Percentiles rank a stretch among this genome's conserved stretches.
Conservation (phyloP, 2,113 vertebrate genomes). For the Piaya cayana region DNA sequence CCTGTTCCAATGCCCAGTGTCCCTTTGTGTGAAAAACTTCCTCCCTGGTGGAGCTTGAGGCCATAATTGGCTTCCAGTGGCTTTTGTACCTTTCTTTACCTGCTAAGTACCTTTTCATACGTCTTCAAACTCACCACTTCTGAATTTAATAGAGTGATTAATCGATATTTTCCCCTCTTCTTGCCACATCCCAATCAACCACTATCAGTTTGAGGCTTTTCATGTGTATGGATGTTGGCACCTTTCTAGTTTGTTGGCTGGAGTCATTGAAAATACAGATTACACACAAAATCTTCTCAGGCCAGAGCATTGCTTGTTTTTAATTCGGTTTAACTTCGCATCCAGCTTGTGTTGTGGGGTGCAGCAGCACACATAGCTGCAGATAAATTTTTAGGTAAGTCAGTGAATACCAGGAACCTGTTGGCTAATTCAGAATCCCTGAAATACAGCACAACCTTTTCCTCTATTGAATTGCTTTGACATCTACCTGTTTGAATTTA, state of each 20-base stretch:
- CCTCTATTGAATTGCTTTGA: not conserved
- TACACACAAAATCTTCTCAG: not conserved
- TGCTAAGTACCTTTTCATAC: not conserved
- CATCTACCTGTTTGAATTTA: not conserved
- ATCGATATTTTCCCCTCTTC: not conserved
- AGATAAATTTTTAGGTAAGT: not conserved
- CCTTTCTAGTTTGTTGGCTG: not conserved
- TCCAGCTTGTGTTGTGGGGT: rapidly evolving
- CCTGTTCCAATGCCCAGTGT: no score
- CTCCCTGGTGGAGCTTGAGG: no score
- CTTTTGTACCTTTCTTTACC: not conserved
- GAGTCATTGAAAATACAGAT: not conserved
- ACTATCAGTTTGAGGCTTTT: not conserved
- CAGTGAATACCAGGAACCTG: not conserved
- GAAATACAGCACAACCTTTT: not conserved
- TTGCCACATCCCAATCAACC: not conserved
- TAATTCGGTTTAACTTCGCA: not conserved
- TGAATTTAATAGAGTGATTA: not conserved
- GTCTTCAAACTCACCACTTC: not conserved
- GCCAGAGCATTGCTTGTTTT: not conserved
- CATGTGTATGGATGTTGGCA: not conserved
- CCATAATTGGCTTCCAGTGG: not conserved
- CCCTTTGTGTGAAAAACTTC: no score
- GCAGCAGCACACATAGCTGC: not conserved
- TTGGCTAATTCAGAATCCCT: not conserved